Percentiles rank a stretch among this genome's conserved stretches.
These are phyloP conservation scores for Coelogynopora nodosa DNA, from an alignment of 2,888 invertebrate species.

Conservation along the genomic window DNA sequence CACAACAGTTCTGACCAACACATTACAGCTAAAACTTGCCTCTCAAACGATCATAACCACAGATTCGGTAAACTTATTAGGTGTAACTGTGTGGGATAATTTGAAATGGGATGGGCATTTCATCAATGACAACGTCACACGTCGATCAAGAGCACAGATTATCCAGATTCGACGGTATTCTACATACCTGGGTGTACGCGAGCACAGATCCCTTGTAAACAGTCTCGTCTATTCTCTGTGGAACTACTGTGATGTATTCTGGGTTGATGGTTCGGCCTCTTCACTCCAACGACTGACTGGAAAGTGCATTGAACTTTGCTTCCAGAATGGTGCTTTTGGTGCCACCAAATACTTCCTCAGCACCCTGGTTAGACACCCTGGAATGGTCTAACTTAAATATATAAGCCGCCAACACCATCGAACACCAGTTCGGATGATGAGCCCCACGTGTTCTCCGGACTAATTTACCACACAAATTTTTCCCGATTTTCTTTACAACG, in stretches of 20 bases:
- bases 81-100: background rate
- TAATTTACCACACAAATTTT: too few species aligned
- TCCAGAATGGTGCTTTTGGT: background rate
- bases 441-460: too few species aligned
- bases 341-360: background rate
- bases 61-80: background rate
- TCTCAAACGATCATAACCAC: background rate
- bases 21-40: background rate
- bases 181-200: background rate
- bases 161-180: background rate
- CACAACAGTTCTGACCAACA: background rate
- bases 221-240: background rate
- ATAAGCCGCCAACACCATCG: background rate
- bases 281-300: background rate
- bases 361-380: background rate
- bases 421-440: too few species aligned
- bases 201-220: background rate
- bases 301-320: background rate
- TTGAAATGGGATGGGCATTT: background rate
- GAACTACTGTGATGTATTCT: background rate
- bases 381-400: background rate
- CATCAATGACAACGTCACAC: background rate
- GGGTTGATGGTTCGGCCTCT: background rate
- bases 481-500: too few species aligned
- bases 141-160: background rate